Evolutionary conservation across 2,113 vertebrate species (phyloP).

Genomic region (Propithecus coquereli): DNA sequence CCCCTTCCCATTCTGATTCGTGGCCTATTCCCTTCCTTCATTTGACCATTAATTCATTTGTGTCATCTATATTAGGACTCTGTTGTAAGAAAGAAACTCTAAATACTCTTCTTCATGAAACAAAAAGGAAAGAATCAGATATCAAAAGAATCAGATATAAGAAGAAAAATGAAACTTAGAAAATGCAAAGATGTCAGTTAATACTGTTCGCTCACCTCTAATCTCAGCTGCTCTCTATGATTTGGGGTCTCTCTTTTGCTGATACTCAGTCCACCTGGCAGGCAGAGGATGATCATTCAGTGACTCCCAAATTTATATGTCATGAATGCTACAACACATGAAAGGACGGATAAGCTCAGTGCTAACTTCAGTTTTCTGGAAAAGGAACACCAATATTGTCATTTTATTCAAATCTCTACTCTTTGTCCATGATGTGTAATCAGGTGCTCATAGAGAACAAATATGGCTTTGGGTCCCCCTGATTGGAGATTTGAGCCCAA

Average conservation of each 20-base stretch:
- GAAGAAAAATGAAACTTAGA: not conserved
- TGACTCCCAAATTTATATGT: not conserved
- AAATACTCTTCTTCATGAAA: not conserved
- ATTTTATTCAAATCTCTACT: not conserved
- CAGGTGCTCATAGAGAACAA: not conserved
- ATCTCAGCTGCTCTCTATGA: not conserved
- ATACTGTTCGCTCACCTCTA: not conserved
- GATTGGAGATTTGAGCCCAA: not conserved
- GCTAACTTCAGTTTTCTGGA: not conserved
- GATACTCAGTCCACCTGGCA: not conserved
- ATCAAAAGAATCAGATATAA: not conserved
- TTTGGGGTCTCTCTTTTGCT: not conserved
- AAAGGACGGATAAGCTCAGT: not conserved
- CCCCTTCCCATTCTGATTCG: not conserved
- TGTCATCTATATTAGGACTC: not conserved
- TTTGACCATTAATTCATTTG: not conserved
- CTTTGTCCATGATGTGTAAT: not conserved
- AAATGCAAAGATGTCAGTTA: not conserved
- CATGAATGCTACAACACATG: not conserved
- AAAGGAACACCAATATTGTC: not conserved
- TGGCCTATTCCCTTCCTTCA: not conserved
- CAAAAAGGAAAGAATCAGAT: not conserved
- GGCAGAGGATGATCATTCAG: not conserved
- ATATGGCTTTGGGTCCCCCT: not conserved
- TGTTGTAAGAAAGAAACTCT: not conserved